Evolutionary conservation across 2,797 vertebrate species (phyloP).

Genomic region (Amazonetta brasiliensis): DNA sequence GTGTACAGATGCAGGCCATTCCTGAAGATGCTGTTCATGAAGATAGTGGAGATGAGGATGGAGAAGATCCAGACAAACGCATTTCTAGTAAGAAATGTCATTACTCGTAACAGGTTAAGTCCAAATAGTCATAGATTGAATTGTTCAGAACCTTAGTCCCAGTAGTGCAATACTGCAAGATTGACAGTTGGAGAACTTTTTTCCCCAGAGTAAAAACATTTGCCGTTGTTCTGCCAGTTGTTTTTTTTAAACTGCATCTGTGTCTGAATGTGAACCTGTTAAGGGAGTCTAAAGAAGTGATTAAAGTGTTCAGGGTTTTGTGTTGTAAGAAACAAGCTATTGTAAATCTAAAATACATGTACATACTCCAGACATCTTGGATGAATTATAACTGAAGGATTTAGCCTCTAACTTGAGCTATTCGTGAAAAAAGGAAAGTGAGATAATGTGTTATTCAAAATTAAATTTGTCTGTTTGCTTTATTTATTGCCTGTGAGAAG

Average conservation of each 20-base stretch:
- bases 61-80: conserved; percentile 91
- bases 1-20: conserved; percentile 93
- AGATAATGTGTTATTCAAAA: background rate
- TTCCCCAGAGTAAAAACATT: background rate
- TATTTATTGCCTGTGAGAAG: background rate
- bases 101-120: background rate
- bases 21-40: conserved; percentile 90
- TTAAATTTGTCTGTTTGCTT: background rate
- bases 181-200: background rate
- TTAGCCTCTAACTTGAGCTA: background rate
- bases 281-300: background rate
- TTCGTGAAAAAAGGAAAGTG: background rate
- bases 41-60: conserved; percentile 90
- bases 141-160: background rate
- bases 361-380: background rate
- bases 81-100: conserved; percentile 86
- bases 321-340: background rate
- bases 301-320: rapidly evolving
- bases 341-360: background rate
- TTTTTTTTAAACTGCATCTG: background rate
- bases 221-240: background rate
- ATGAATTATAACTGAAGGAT: background rate
- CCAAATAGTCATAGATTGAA: background rate
- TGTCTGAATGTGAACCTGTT: background rate
- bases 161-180: background rate